Base-by-base conservation (phyloP, 1,140 invertebrate genomes). In the Pogonus chalceus region DNA sequence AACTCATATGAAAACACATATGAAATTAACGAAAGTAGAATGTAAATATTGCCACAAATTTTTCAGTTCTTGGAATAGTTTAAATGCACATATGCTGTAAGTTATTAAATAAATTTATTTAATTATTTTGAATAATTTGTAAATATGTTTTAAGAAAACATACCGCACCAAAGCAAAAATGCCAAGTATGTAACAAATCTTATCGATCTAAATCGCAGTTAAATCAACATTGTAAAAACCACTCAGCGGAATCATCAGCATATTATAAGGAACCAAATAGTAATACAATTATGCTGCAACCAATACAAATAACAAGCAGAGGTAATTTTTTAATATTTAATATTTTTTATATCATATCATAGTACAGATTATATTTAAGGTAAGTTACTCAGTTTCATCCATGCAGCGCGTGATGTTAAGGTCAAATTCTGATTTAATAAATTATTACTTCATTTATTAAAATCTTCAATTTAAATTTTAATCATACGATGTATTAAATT, bases 1-100 rank as follows among this genome's bases (percentile, higher is more conserved):
- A 37, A 53, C 54, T 31, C 66, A 68, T 54, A 49, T 62, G 18
- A 61, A 61, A 51, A 62, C 61, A 3, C 65, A 68, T 55, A 49
- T 35, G 23, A 49, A 37, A 1, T 23, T 43, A 46, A 51, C 23
- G 23, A 39, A 53, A 31, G 54, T 50, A n/a, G 23, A 58, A 35
- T 62, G 58, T 23, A 49, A 53, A n/a, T 23, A 23, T 23, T 23
- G 47, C 12, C 12, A 22, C 7, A 49, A 49, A 49, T 24, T 22
- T 23, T 7, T 14, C 23, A 49, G 20, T 21, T 23, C 20, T 14
- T 23, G 20, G 2, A 49, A 18, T 18, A 7, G 47, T 49, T 23
- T 61, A 21, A 59, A 57, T 52, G 18, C 46, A n/a, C 60, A 61
- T 52, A n/a, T n/a, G n/a, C n/a, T n/a, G 4, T 49, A 22, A 60